Base-by-base conservation (phyloP, 2,888 invertebrate genomes). In the Pristionchus maxplancki region DNA sequence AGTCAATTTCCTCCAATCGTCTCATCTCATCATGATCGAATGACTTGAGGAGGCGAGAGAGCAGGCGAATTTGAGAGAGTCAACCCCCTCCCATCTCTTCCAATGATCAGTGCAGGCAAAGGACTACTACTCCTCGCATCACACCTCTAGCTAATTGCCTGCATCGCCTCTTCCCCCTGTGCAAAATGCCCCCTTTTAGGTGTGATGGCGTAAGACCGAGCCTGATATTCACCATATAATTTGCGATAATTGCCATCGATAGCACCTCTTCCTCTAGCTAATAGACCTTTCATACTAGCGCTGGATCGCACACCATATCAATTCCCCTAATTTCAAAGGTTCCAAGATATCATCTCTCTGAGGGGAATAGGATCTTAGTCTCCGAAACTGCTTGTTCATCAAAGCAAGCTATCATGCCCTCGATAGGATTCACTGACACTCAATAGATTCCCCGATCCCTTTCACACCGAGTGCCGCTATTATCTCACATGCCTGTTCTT, bases 141-240 rank as follows among this genome's bases (percentile, higher is more conserved):
- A 58, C 58, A 58, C 58, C 58, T 58, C 58, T 58, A 58, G 53
- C 58, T 58, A 34, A 67, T 67, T 67, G 64, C 64, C 64, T 67
- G 24, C 24, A 24, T 24, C 53, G 24, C 58, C n/a, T 58, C 64
- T 17, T 34, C 64, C 31, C 28, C 28, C 34, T 24, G 11, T 64
- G 17, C 58, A 58, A 71, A 71, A 71, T 71, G 71, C 71, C 71
- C 37, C 71, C 71, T 24, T 71, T 71, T 64, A 4, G 64, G 64
- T 1, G 8, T 71, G 71, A 71, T 71, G 71, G 71, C 71, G 71
- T 71, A 71, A 71, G 71, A 71, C 37, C 17, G 20, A 9, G 28
- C 62, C 64, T 71, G 71, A 71, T 71, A 71, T 34, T 28, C 17
- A 71, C 40, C 71, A 37, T 71, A 71, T 71, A 71, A 71, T 71